Percentiles rank a stretch among this genome's conserved stretches.
These are phyloP conservation scores for Corythornis cristatus DNA, from an alignment of 2,113 vertebrate genomes.

Conservation along the genomic window DNA sequence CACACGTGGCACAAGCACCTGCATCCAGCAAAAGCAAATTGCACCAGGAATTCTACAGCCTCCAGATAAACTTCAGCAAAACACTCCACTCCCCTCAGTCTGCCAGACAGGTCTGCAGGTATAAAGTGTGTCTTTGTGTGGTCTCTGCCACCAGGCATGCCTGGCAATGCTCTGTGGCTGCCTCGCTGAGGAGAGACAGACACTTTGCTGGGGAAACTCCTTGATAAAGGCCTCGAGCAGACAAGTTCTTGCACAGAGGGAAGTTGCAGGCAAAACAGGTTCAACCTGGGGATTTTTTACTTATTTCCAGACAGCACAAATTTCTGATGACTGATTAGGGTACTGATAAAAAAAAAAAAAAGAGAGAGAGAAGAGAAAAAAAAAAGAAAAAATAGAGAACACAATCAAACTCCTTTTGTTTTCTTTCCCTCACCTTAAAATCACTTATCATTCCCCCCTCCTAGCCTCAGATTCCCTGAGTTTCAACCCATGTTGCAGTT, in stretches of 20 bases:
- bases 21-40: neutral
- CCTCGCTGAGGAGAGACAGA: neutral
- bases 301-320: neutral
- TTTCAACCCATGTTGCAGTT: neutral
- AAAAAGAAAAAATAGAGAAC: neutral
- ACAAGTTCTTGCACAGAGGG: neutral
- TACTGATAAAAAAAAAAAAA: neutral
- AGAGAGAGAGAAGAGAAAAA: neutral
- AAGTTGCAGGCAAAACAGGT: neutral
- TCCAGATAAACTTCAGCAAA: constrained; percentile 6
- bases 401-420: neutral
- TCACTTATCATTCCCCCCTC: neutral
- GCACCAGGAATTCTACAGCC: neutral
- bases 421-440: neutral
- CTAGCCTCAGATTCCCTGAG: neutral
- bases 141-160: neutral
- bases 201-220: neutral
- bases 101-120: neutral
- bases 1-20: neutral
- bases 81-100: neutral
- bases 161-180: neutral
- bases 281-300: neutral
- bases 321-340: neutral
- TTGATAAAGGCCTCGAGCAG: neutral
- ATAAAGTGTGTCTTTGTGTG: neutral